phyloP scores from a whole-genome alignment of 2,113 vertebrate genomes.

The Syngnathus typhle region DNA sequence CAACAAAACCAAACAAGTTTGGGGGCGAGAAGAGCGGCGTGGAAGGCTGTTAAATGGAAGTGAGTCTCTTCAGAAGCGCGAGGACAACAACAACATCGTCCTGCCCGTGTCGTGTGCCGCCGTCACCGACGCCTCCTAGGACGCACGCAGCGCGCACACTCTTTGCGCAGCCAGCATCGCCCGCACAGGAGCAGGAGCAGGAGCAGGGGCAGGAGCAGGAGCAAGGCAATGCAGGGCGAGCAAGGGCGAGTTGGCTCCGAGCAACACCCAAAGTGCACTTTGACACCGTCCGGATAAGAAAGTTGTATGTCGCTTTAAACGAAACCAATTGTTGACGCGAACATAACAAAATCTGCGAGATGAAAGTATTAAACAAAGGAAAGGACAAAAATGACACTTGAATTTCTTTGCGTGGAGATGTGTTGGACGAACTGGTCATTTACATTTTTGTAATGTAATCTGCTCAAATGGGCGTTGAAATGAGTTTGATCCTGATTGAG shows the following conservation, averaged over 20 bases:
- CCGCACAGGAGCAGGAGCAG: slow-evolving; percentile 40
- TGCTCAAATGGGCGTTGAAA: no score
- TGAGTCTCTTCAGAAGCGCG: slow-evolving; percentile 46
- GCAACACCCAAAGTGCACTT: not conserved
- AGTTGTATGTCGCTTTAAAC: not conserved
- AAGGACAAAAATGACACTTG: no score
- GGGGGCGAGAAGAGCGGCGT: not conserved
- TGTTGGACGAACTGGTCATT: no score
- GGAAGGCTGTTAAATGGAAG: slow-evolving; percentile 24
- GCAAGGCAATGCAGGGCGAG: not conserved
- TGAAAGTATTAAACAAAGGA: no score
- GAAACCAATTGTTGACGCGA: no score
- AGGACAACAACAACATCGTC: slow-evolving; percentile 29
- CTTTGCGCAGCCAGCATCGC: slow-evolving; percentile 62
- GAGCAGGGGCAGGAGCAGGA: not conserved
- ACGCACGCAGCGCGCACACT: slow-evolving; percentile 64
- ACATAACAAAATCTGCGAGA: no score
- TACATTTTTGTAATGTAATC: no score
- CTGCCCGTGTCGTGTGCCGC: slow-evolving; percentile 19
- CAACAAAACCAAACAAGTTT: slow-evolving; percentile 29
- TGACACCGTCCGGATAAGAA: not conserved
- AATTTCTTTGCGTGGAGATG: no score
- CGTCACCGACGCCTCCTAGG: slow-evolving; percentile 22
- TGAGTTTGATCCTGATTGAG: no score
- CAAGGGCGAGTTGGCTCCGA: not conserved